Conservation (phyloP, 2,113 vertebrate species). For the Vireo altiloquus region DNA sequence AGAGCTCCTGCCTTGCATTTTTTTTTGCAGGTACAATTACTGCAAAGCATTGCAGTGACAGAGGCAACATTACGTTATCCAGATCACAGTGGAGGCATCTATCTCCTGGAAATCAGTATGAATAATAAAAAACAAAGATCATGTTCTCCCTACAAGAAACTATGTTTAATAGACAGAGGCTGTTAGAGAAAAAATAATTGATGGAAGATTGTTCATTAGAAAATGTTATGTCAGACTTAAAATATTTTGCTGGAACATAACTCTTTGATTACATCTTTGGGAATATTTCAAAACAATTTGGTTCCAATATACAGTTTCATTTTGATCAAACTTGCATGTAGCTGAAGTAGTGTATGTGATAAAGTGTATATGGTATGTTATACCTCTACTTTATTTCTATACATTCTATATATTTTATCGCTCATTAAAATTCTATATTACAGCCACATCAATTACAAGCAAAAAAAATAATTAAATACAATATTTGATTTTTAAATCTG, state of each 20-base stretch:
- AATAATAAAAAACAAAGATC: background rate
- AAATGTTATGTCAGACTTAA: background rate
- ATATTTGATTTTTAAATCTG: background rate
- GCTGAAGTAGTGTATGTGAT: background rate
- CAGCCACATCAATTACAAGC: background rate
- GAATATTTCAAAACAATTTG: background rate
- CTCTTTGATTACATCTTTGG: background rate
- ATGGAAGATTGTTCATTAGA: background rate
- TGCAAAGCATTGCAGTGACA: background rate
- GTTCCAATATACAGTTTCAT: background rate
- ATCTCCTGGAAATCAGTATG: background rate
- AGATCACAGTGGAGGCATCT: background rate
- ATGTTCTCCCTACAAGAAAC: background rate
- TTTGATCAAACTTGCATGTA: background rate
- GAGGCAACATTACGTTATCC: background rate
- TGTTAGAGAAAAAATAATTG: background rate
- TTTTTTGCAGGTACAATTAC: background rate
- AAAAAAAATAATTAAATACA: background rate
- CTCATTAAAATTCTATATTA: background rate
- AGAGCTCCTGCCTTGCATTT: background rate
- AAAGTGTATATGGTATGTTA: background rate
- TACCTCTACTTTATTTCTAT: background rate
- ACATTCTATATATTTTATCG: background rate
- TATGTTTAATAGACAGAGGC: background rate
- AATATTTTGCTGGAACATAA: background rate